Conservation (phyloP, 2,888 invertebrate genomes). For the Heteropelma amictum region DNA sequence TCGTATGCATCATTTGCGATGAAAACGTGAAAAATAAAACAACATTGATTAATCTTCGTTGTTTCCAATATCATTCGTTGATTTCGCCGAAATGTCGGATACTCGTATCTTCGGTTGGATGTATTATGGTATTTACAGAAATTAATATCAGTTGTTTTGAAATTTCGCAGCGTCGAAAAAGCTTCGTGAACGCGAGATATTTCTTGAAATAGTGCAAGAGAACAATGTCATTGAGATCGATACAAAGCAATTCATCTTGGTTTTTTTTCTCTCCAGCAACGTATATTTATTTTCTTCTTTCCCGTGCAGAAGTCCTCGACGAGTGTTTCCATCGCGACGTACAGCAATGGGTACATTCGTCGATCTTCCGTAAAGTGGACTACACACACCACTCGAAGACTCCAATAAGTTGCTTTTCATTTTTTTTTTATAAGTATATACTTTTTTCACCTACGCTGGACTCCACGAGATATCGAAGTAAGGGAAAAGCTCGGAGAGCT, state of each 20-base stretch:
- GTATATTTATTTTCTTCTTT: not conserved
- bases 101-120: too few relatives aligned
- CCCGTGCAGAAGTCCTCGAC: slow-evolving; percentile 2
- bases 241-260: not conserved
- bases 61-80: too few relatives aligned
- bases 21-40: too few relatives aligned
- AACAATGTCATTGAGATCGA: not conserved
- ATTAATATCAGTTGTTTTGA: too few relatives aligned
- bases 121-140: too few relatives aligned
- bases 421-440: slow-evolving; percentile 5
- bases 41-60: too few relatives aligned
- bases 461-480: not conserved
- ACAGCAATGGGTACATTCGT: slow-evolving; percentile 2
- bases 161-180: too few relatives aligned
- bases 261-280: slow-evolving; percentile 10
- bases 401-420: not conserved
- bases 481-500: slow-evolving; percentile 28
- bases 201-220: not conserved
- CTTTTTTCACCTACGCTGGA: not conserved
- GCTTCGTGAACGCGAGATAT: too few relatives aligned
- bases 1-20: too few relatives aligned
- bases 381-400: slow-evolving; percentile 9
- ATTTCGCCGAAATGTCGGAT: too few relatives aligned
- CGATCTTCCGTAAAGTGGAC: not conserved
- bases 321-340: slow-evolving; percentile 11